Evolutionary conservation across 2,797 vertebrate genomes (phyloP), one percentile per base, ranked within the genome.

Genomic region (Pangasius macronema): DNA sequence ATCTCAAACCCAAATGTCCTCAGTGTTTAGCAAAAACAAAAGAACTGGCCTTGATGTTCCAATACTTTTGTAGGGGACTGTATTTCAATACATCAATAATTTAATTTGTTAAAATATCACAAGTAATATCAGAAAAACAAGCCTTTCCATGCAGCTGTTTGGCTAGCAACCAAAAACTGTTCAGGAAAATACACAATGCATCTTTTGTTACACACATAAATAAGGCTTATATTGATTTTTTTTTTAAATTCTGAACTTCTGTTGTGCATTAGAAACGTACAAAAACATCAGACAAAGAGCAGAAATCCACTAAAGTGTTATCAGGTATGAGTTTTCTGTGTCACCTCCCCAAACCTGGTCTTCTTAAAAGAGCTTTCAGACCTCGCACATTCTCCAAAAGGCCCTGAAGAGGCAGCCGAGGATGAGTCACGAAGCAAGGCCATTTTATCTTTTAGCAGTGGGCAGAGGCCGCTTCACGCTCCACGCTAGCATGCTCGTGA

Each of bases 371-470:
- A 82, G 68, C 72, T 84, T 65, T 68, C 16, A 65, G 63, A 57
- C 61, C 82, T 84, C 46, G 3, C n/a, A 24, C 72, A 39, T 55
- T 84, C 49, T 79, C 51, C 73, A 18, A 61, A 67, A 61, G 42
- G 42, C 73, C 86, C 59, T 59, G 39, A 65, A 87, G 81, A 87
- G 81, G 27, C 65, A 85, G 61, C 65, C 22, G 65, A 63, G 84
- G 77, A 77, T 85, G 88, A 88, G 87, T 88, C 33, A 65, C 14
- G 59, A 72, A 55, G 83, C 67, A 84, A 51, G 57, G 76, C 75
- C 42, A 10, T 87, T 87, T 88, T 84, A 85, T 84, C 79, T 85
- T 68, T 83, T 86, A 57, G 42, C 49, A 39, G 36, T 86, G 86
- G 63, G 77, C 73, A n/a, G 20, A 61, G 83, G 67, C 84, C 84